Evolutionary conservation across 1,140 invertebrate species (phyloP), one percentile per base, ranked within the genome.

Genomic region (Diachasmimorpha longicaudata): DNA sequence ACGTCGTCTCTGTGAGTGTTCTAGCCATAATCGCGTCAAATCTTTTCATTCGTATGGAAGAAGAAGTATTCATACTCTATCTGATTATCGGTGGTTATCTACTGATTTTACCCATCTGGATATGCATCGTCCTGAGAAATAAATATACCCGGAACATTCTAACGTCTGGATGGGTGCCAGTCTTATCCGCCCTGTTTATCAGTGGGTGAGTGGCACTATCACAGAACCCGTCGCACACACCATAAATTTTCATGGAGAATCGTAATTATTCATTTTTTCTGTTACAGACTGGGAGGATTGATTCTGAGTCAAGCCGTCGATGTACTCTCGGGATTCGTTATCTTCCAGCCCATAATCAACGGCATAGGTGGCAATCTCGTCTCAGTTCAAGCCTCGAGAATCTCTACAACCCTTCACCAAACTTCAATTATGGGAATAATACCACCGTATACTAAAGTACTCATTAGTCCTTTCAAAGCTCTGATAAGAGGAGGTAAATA

Each of bases 341-440:
- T 96, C 16, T 98, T 96, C 87, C 95, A 97, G 86, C 96, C 96
- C 0, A 97, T 98, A 21, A 96, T 98, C 55, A 97, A 97, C 82
- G 96, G 98, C 13, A 97, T 99, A 80, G 98, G 98, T 58, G 98
- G 98, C 8, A 99, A 99, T 89, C 90, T 99, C 80, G 98, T 98
- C 0, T 98, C 97, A 31, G 96, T 99, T n/a, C 97, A 98, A 89
- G 95, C 97, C 0, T 97, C 96, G 80, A 92, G 97, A 83, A 94
- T 99, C 79, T 97, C 97, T 13, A 99, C 98, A 0, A 94, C 95
- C 88, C 91, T 99, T 37, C 97, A 99, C 87, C 92, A 94, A 85
- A 93, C 93, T 16, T 93, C 94, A 16, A 90, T 94, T 37, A 92
- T 93, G 76, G 96, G 96, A 58, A 90, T 93, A 72, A 90, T 98